Base-by-base conservation (phyloP, 2,888 invertebrate species). In the Agrotis ipsilon region DNA sequence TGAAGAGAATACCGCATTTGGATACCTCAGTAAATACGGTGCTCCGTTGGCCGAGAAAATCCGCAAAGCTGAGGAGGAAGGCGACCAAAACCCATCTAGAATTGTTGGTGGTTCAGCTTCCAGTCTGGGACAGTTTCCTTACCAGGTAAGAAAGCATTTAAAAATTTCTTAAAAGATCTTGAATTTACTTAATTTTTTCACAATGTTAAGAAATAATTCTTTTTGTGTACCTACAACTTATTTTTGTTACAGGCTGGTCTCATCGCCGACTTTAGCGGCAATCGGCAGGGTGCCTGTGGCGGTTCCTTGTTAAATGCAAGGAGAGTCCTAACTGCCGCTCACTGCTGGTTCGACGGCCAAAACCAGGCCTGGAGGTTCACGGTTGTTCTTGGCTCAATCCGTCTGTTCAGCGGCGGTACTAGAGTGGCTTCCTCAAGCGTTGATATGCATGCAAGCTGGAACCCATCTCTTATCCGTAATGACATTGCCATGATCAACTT, bases 401-500 rank as follows among this genome's bases (percentile, higher is more conserved):
- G 19, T 16, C 46, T 72, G 2, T 74, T 69, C 19, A 61, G 46
- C 32, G 69, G 61, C 5, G 55, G 77, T 51, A 61, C 39, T 3
- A 58, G 60, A 39, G 0, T 89, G 0, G 59, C 81, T 1, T 82
- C 91, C 9, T 87, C 83, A 32, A 76, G 65, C 1, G 83, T 93
- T 1, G 78, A 72, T 9, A 73, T 83, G 72, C 94, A 94, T 67
- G 82, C 83, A 3, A 85, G 77, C 69, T 94, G 91, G 92, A 68
- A 45, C 13, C 92, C 93, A 0, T 0, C 9, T 0, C 68, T 85
- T 3, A 76, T 78, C 32, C 87, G 90, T 39, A 92, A 94, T 69
- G 94, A 94, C 65, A 77, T 94, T 19, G 93, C 89, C 45, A 73
- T 93, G 0, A 84, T 92, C 48, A 82, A 75, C 24, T 63, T 93